Evolutionary conservation across 2,113 vertebrate species (phyloP), one percentile per base, ranked within the genome.

Genomic region (Ursus arctos): DNA sequence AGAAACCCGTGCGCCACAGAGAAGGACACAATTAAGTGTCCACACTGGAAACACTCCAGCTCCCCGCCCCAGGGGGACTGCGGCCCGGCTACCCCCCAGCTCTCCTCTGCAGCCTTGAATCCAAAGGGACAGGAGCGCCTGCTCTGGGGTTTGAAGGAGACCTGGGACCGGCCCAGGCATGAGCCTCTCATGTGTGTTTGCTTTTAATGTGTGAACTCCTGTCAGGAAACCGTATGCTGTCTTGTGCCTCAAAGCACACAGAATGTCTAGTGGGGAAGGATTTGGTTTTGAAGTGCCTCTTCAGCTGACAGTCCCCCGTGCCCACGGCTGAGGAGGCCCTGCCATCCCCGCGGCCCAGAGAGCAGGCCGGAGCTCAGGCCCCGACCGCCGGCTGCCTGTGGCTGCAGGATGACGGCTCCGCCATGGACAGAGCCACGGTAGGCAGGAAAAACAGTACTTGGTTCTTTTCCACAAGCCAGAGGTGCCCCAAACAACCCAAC

Each of bases 11-110:
- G 11, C n/a, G 7, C 26, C 4, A 0, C 4, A 0, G 36, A 43
- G 7, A 18, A 0, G 4, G 33, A 19, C 43, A 26, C 6, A 6
- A 8, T 16, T 4, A 0, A 18, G 63, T 2, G 2, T 8, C 57
- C 2, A 4, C 51, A 31, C 4, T 6, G 81, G n/a, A 71, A n/a
- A 43, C 2, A 1, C 2, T 4, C 33, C 0, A 16, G 21, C 7
- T 12, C 4, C 74, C 33, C 0, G 0, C 2, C 2, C 0, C 0
- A 0, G 22, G 22, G 16, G 33, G 19, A 7, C 31, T 4, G 0
- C 2, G 16, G 2, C 2, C 67, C 40, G 4, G n/a, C 33, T 9
- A 9, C 14, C 65, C 63, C 15, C 19, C 0, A 13, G 2, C 1
- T 28, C 49, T 40, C 49, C 59, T 72, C 26, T 24, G 43, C 15